A percentile compares a stretch with the other conserved stretches of the same genome.
phyloP scores from a whole-genome alignment of 2,888 invertebrate species.

The Perizoma affinitatum region DNA sequence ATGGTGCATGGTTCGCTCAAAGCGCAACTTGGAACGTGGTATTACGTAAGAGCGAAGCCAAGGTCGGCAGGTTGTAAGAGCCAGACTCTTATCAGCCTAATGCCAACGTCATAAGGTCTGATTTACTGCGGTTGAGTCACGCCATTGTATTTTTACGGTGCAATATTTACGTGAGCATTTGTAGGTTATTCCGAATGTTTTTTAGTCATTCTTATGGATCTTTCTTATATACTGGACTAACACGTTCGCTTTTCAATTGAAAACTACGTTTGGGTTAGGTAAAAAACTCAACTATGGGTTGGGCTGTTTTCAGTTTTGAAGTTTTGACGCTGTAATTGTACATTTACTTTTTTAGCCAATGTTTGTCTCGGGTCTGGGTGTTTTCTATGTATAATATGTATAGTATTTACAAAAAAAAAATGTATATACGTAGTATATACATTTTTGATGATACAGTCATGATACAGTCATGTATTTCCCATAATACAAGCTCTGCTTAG shows the following conservation, averaged over 20 bases:
- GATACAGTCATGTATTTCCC: too few relatives aligned
- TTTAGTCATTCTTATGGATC: constrained; percentile 27
- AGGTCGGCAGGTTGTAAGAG: constrained; percentile 46
- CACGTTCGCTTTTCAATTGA: not conserved
- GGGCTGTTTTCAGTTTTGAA: too few relatives aligned
- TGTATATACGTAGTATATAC: too few relatives aligned
- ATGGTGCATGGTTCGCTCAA: constrained; percentile 27
- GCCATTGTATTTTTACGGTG: constrained; percentile 38
- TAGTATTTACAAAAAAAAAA: too few relatives aligned
- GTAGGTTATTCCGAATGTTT: constrained; percentile 35
- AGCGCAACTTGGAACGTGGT: constrained; percentile 42
- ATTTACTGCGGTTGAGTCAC: constrained; percentile 29
- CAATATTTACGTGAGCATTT: constrained; percentile 41
- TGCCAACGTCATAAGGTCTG: constrained; percentile 31
- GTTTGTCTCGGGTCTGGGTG: too few relatives aligned
- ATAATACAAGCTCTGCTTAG: too few relatives aligned
- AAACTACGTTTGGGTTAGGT: constrained; percentile 5
- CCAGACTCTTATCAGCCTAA: constrained; percentile 36
- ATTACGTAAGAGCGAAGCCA: constrained; percentile 52
- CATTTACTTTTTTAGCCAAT: too few relatives aligned
- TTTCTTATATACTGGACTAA: constrained; percentile 10
- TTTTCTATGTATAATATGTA: too few relatives aligned
- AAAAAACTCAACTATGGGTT: too few relatives aligned
- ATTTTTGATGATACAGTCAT: too few relatives aligned
- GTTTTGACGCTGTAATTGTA: too few relatives aligned